Evolutionary conservation across 1,140 invertebrate genomes (phyloP), one percentile per base, ranked within the genome.

Genomic region (Solenopsis invicta): DNA sequence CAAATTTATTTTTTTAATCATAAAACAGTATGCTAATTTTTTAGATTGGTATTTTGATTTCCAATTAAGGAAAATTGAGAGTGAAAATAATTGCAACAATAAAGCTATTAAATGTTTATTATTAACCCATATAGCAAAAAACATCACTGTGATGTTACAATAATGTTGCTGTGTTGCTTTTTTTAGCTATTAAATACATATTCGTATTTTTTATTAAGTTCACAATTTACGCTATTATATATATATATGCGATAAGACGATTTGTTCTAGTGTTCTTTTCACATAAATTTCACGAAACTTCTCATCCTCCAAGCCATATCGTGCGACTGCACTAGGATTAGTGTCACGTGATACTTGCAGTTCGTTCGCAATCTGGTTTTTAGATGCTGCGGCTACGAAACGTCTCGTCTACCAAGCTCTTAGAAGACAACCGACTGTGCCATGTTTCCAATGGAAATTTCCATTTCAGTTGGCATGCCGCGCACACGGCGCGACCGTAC

Each of bases 381-480:
- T 93, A 93, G 92, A 89, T 88, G 90, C 24, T 16, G 45, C 91
- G 81, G 89, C 87, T 89, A 88, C 87, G 87, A 86, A 87, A 78
- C 81, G 66, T 78, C 56, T 77, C 37, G 2, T 77, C 16, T 77
- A 62, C 41, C 24, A 16, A 48, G 59, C 75, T 78, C 24, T 86
- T 90, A 90, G 88, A 87, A 92, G 91, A 91, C 89, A 82, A 92
- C 76, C 87, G 82, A 92, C 72, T 88, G 90, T 77, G 72, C 41
- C 3, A 41, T 54, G n/a, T 61, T 89, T 89, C 86, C 91, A 92
- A 89, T 93, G 93, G 93, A 94, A 94, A 94, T 93, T 94, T 94
- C 93, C 93, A 93, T 93, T 90, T 92, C 41, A 94, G 93, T 94
- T 93, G 91, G 92, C 90, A 93, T 92, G 91, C 91, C 89, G 86